Conservation (phyloP, 2,113 vertebrate species). For the Columba livia region DNA sequence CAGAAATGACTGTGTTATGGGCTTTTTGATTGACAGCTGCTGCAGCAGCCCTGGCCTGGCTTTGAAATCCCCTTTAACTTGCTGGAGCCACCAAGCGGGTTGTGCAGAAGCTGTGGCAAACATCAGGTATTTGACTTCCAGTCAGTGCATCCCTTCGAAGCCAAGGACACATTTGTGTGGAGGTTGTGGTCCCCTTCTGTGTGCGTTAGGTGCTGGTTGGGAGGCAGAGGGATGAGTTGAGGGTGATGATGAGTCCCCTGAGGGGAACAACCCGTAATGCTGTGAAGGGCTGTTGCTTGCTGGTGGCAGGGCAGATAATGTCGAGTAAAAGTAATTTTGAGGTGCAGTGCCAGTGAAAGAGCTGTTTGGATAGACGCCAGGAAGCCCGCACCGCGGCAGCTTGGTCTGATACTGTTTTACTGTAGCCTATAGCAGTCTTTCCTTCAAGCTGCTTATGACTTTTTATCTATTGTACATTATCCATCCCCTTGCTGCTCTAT, state of each 20-base stretch:
- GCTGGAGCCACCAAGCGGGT: neutral
- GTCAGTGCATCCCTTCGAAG: neutral
- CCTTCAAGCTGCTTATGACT: neutral
- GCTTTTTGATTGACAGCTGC: neutral
- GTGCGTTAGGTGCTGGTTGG: neutral
- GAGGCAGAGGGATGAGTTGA: neutral
- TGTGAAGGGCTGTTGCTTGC: neutral
- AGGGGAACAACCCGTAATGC: neutral
- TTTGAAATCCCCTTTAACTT: neutral
- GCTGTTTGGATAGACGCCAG: neutral
- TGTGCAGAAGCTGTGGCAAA: fast-evolving
- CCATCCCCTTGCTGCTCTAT: neutral
- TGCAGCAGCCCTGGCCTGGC: neutral
- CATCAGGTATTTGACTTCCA: neutral
- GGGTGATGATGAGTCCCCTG: neutral
- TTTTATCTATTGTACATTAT: neutral
- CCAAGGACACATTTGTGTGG: neutral
- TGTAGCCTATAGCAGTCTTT: slow-evolving; percentile 21
- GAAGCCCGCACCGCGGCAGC: neutral
- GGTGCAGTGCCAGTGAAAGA: neutral
- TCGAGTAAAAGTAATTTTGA: neutral
- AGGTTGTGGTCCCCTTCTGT: neutral
- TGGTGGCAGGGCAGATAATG: neutral
- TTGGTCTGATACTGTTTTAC: neutral
- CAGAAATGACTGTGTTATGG: neutral